These are phyloP conservation scores for Mus spicilegus DNA, from an alignment of 2,113 vertebrate species.

Conservation along the genomic window DNA sequence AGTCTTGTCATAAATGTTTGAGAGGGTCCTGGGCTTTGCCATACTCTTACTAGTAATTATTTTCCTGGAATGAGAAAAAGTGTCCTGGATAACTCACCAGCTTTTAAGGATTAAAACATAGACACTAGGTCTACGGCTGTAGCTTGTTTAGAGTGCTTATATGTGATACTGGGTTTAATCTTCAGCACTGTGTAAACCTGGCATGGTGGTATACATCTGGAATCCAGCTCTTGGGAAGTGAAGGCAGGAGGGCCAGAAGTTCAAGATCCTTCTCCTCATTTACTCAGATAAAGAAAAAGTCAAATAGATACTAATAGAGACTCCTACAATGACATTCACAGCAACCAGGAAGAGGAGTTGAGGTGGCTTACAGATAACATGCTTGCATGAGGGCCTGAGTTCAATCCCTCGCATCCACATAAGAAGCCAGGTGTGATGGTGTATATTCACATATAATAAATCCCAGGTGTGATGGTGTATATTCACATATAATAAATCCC, in stretches of 20 bases:
- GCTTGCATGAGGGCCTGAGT: neutral
- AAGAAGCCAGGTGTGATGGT: neutral
- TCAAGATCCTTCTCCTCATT: neutral
- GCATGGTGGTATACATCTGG: neutral
- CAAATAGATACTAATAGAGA: neutral
- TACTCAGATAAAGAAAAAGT: neutral
- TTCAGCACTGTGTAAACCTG: neutral
- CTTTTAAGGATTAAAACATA: neutral
- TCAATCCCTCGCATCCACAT: neutral
- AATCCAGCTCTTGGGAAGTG: neutral
- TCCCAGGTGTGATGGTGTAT: neutral
- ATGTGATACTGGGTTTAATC: neutral
- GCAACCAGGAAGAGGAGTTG: neutral
- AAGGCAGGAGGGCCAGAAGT: neutral
- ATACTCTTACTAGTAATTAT: no score
- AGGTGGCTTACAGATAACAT: neutral
- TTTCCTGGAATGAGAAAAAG: neutral
- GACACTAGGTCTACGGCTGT: neutral
- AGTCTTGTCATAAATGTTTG: neutral
- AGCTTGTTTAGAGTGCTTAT: neutral
- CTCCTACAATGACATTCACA: rapidly evolving
- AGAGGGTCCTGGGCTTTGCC: no score
- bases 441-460: neutral
- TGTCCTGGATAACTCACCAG: neutral
- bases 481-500: neutral